Conservation (phyloP, 37 sponge, comb jelly and placozoan species). For the Trichoplax adhaerens region DNA sequence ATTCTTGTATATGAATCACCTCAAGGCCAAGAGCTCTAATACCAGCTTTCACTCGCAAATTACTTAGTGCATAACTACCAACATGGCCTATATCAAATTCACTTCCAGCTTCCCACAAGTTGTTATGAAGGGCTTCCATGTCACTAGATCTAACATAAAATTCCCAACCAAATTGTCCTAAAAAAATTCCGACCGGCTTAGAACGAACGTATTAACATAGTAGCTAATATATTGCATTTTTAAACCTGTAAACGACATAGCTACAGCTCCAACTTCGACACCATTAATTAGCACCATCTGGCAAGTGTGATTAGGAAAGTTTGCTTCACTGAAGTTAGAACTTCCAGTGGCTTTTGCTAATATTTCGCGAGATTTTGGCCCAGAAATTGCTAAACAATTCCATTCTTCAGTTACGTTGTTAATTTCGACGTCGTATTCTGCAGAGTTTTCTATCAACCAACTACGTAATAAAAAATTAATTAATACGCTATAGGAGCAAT, state of each 20-base stretch:
- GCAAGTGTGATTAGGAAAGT: conserved; percentile 18
- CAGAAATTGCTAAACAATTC: conserved; percentile 16
- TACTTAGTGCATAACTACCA: conserved; percentile 21
- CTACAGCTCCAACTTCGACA: conserved; percentile 4
- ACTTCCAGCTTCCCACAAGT: conserved; percentile 10
- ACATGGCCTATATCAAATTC: conserved; percentile 12
- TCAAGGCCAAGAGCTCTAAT: conserved; percentile 27
- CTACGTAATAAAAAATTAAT: not conserved
- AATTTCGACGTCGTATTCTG: conserved; percentile 12
- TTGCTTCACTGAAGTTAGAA: not conserved
- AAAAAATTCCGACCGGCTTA: not conserved
- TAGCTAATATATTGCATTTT: not conserved
- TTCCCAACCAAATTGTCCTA: conserved; percentile 26
- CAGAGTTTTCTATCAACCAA: conserved; percentile 12
- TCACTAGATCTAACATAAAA: conserved; percentile 2
- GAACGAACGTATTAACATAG: not conserved
- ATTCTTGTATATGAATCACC: conserved; percentile 7
- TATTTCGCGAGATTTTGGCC: conserved; percentile 23
- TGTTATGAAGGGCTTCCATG: conserved; percentile 7
- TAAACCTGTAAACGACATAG: conserved; percentile 25
- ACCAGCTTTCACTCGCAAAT: conserved; percentile 18
- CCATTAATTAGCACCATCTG: conserved; percentile 6
- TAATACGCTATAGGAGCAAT: not conserved
- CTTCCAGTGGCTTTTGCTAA: conserved; percentile 7
- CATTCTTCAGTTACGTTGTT: conserved; percentile 23